Percentiles rank a stretch among this genome's conserved stretches.
These are phyloP conservation scores for Drosophila peninsularis DNA, from an alignment of 2,888 invertebrate species.

Conservation along the genomic window DNA sequence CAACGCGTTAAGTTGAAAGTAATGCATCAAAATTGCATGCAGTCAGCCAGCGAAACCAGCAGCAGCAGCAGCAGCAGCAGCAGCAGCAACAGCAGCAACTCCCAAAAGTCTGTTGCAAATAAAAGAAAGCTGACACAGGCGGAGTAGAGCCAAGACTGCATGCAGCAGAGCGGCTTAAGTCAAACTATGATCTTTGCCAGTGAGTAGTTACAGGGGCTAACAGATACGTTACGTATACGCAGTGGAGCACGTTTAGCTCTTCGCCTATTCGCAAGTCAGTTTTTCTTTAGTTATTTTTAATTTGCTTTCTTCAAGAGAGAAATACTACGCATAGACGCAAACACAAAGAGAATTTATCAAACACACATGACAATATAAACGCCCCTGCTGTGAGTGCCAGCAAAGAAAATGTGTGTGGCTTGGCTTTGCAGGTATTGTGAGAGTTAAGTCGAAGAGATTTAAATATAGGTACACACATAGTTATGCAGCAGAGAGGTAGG, in stretches of 20 bases:
- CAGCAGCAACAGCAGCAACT: constrained; percentile 15
- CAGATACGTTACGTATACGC: constrained; percentile 12
- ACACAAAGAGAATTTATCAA: too few relatives aligned
- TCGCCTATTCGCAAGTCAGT: too few relatives aligned
- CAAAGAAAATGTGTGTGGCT: too few relatives aligned
- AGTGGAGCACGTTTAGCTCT: not conserved
- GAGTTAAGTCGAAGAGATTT: too few relatives aligned
- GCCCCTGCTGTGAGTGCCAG: too few relatives aligned
- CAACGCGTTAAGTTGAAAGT: constrained; percentile 79
- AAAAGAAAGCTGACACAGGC: constrained; percentile 61
- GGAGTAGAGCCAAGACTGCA: constrained; percentile 28
- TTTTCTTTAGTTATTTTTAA: too few relatives aligned
- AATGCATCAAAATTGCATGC: constrained; percentile 70
- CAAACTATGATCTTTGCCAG: constrained; percentile 18
- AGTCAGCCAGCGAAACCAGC: constrained; percentile 9
- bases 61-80: constrained; percentile 9
- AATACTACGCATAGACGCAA: too few relatives aligned
- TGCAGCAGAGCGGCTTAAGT: constrained; percentile 5
- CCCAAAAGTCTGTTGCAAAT: constrained; percentile 5
- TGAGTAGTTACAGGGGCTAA: not conserved
- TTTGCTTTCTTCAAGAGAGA: too few relatives aligned
- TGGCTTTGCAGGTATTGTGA: too few relatives aligned
- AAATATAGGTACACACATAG: too few relatives aligned
- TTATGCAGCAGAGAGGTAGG: too few relatives aligned
- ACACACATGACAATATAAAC: too few relatives aligned